Percentiles rank a stretch among this genome's conserved stretches.
These are phyloP conservation scores for Pavo muticus DNA, from an alignment of 2,113 vertebrate genomes.

Conservation along the genomic window DNA sequence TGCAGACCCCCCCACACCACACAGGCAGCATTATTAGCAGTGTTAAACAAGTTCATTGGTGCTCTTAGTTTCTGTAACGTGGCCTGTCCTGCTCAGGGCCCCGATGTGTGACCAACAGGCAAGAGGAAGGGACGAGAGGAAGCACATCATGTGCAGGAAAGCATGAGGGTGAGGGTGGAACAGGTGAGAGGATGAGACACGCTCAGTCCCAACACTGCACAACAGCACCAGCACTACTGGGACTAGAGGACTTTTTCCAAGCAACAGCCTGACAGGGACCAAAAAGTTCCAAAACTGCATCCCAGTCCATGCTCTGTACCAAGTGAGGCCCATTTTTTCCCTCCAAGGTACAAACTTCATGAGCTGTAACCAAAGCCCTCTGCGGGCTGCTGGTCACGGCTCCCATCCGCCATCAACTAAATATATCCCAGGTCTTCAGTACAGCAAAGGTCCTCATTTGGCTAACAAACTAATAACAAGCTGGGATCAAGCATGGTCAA, in stretches of 20 bases:
- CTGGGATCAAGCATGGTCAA: neutral
- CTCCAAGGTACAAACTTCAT: neutral
- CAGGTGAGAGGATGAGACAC: neutral
- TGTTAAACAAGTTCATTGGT: neutral
- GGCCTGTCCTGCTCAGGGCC: neutral
- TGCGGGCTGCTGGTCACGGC: neutral
- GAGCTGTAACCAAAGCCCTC: neutral
- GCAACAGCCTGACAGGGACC: neutral
- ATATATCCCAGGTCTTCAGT: neutral
- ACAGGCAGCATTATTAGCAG: neutral
- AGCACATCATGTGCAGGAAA: neutral
- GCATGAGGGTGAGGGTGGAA: too few species aligned
- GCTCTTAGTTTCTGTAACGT: constrained; percentile 1
- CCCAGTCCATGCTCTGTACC: neutral
- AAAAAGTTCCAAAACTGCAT: neutral
- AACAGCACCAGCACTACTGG: neutral
- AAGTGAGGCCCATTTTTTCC: neutral
- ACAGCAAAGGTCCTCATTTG: neutral
- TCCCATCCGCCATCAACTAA: neutral
- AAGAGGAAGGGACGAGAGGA: neutral
- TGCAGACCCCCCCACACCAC: neutral
- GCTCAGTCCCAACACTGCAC: too few species aligned
- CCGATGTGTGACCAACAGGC: neutral
- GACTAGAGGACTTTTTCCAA: neutral
- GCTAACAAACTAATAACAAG: neutral